Evolutionary conservation across 2,113 vertebrate genomes (phyloP).

Genomic region (Rhea pennata): DNA sequence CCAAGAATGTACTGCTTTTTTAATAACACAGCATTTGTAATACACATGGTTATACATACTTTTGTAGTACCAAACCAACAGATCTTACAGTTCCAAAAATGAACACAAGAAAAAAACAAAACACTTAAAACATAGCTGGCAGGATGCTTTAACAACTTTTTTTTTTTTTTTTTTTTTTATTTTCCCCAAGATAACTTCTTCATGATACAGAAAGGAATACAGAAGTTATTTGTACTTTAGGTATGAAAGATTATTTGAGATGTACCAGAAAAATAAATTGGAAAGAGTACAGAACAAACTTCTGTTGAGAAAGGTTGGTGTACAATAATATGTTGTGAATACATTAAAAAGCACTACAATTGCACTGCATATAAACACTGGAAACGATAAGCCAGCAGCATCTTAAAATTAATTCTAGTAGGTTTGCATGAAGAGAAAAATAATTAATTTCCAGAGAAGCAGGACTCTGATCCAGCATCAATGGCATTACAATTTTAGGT

Average conservation of each 20-base stretch:
- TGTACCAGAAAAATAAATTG: background rate
- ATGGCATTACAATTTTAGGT: background rate
- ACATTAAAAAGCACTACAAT: background rate
- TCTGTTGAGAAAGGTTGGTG: background rate
- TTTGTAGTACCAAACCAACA: background rate
- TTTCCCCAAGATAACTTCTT: background rate
- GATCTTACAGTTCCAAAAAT: background rate
- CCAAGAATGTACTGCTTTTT: background rate
- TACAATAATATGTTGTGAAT: background rate
- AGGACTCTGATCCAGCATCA: background rate
- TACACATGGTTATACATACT: background rate
- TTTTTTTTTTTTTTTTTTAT: no score
- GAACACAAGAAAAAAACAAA: background rate
- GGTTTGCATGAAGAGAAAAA: background rate
- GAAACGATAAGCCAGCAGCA: background rate
- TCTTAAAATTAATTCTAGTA: background rate
- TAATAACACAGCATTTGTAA: background rate
- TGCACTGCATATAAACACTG: background rate
- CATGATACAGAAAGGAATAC: background rate
- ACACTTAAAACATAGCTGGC: background rate
- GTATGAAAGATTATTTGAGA: background rate
- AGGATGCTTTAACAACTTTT: background rate
- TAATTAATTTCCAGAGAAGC: background rate
- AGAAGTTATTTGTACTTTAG: background rate
- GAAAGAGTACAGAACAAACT: background rate